Evolutionary conservation across 2,888 invertebrate genomes (phyloP), one percentile per base, ranked within the genome.

Genomic region (Aplocera efformata): DNA sequence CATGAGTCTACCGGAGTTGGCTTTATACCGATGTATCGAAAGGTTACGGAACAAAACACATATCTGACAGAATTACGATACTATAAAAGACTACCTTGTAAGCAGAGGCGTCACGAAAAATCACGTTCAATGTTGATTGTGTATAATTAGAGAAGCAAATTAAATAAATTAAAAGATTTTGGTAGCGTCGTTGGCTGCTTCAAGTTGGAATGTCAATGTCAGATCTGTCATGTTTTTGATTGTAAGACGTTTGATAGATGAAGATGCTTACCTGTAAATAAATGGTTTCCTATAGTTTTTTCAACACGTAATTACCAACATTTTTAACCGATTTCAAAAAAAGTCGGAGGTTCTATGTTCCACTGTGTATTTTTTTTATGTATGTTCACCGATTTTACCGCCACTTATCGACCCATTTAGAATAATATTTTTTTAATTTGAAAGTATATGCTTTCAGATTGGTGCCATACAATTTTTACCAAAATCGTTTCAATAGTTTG

Each of bases 31-130:
- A 62, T 56, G 53, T 58, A 54, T 64, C 61, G 57, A 72, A 79
- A 80, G 75, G 79, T 78, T 79, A 77, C 67, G 50, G 58, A 58
- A 67, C 73, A 77, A 75, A 78, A 79, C 76, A 76, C 50, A 63
- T 56, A 69, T 63, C 79, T 73, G 78, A 76, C 77, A 74, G 50
- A 68, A 70, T 79, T 82, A 81, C 71, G 79, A 66, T 68, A 65
- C 60, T 64, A 83, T 79, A 84, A 84, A 85, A 82, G 84, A 72
- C 80, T 83, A 81, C 85, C 85, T 85, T 81, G 81, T 75, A 65
- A 78, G 79, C 73, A 75, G 72, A 76, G 64, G 68, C 83, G 75
- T 84, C 79, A 73, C 72, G 68, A 73, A 56, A 58, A 68, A 63
- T 71, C 71, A 77, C 75, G 75, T 72, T 71, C 69, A 65, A 60